These are phyloP conservation scores for Tortrix viridana DNA, from an alignment of 2,888 invertebrate genomes.

Conservation along the genomic window DNA sequence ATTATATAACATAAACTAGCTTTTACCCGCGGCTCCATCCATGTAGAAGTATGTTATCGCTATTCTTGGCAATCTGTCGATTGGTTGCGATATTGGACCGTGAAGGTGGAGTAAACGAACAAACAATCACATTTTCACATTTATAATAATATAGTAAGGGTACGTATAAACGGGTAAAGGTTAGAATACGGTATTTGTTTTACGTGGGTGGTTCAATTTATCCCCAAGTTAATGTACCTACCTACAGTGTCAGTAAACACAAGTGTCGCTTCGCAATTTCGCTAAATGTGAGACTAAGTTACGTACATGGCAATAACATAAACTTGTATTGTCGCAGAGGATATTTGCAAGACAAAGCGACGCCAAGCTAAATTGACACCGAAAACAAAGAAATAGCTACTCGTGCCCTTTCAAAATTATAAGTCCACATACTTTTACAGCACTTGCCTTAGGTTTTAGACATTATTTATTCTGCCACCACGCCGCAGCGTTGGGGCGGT, in stretches of 20 bases:
- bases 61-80: too few relatives aligned
- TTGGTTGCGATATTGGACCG: too few relatives aligned
- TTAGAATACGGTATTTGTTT: background rate
- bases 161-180: too few relatives aligned
- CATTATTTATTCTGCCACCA: too few relatives aligned
- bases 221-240: slow-evolving; percentile 46
- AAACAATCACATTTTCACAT: too few relatives aligned
- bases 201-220: slow-evolving; percentile 52
- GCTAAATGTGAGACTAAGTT: slow-evolving; percentile 19
- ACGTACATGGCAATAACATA: slow-evolving; percentile 13
- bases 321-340: slow-evolving; percentile 42
- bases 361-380: slow-evolving; percentile 41
- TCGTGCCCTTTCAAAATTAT: background rate
- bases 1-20: too few relatives aligned
- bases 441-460: too few relatives aligned
- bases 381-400: background rate
- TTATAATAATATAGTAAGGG: background rate
- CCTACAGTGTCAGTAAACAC: slow-evolving; percentile 41
- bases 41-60: too few relatives aligned
- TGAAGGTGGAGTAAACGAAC: too few relatives aligned
- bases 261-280: slow-evolving; percentile 41
- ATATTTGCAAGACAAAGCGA: slow-evolving; percentile 49
- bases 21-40: too few relatives aligned
- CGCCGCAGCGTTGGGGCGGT: too few relatives aligned
- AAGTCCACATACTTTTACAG: too few relatives aligned